These are phyloP conservation scores for Goniozus legneri DNA, from an alignment of 1,140 invertebrate genomes.

Conservation along the genomic window DNA sequence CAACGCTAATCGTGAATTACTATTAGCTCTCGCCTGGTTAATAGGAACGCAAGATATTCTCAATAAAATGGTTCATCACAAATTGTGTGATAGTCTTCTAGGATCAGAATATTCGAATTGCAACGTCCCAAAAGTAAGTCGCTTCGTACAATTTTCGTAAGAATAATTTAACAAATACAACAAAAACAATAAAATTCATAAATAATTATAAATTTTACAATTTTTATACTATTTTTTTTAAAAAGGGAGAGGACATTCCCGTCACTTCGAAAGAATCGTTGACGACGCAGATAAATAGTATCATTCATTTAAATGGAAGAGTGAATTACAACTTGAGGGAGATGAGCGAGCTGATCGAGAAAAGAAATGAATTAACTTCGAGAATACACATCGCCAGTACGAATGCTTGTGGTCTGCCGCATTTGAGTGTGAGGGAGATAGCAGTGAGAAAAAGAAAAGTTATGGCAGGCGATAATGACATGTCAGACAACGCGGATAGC, in stretches of 20 bases:
- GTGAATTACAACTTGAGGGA: conserved; percentile 41
- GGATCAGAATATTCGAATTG: too few species aligned
- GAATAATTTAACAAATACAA: too few species aligned
- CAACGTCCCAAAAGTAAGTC: too few species aligned
- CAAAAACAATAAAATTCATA: too few species aligned
- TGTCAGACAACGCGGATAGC: not conserved
- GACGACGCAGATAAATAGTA: conserved; percentile 18
- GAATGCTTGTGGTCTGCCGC: conserved; percentile 28
- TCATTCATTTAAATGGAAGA: conserved; percentile 32
- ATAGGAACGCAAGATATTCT: conserved; percentile 29
- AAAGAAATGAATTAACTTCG: conserved; percentile 32
- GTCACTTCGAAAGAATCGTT: conserved; percentile 14
- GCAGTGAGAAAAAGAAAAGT: conserved; percentile 31
- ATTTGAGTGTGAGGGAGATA: conserved; percentile 37
- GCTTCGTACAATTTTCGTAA: too few species aligned
- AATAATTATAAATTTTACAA: too few species aligned
- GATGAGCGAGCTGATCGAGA: conserved; percentile 32
- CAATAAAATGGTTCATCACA: conserved; percentile 16
- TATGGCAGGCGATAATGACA: conserved; percentile 11
- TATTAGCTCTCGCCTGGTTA: conserved; percentile 38
- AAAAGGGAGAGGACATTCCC: too few species aligned
- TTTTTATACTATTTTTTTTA: too few species aligned
- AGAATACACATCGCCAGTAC: conserved; percentile 34
- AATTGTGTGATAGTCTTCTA: conserved; percentile 22
- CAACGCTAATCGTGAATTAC: conserved; percentile 22